Percentiles rank a stretch among this genome's conserved stretches.
Conservation (phyloP, 1,140 invertebrate genomes). For the Battus philenor region DNA sequence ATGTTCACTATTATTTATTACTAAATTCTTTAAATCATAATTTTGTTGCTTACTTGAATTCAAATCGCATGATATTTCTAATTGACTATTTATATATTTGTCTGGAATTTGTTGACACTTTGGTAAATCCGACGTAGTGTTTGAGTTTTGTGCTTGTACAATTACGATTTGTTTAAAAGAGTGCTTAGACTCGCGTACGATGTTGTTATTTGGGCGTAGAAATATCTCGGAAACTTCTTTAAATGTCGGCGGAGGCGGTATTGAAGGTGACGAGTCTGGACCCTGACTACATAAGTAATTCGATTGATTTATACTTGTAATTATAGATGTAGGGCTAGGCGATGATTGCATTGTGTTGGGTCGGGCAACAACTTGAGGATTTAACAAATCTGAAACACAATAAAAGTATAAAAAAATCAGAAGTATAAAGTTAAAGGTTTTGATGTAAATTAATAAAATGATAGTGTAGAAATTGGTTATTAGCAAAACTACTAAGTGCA, state of each 20-base stretch:
- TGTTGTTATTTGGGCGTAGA: conserved; percentile 33
- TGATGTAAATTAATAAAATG: background rate
- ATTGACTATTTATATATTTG: conserved; percentile 29
- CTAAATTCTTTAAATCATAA: conserved; percentile 46
- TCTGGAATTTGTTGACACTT: conserved; percentile 21
- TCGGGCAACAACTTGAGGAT: conserved; percentile 41
- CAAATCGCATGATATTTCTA: conserved; percentile 27
- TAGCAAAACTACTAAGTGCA: no score
- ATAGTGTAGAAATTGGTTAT: no score
- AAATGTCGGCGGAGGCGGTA: conserved; percentile 21
- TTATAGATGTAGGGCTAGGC: conserved; percentile 67
- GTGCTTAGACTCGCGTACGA: conserved; percentile 19
- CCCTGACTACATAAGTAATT: conserved; percentile 61
- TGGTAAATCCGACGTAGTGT: conserved; percentile 11
- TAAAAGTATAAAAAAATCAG: background rate
- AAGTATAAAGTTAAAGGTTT: background rate
- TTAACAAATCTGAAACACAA: conserved; percentile 43
- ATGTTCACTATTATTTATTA: conserved; percentile 37
- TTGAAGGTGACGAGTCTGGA: conserved; percentile 25
- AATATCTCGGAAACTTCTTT: conserved; percentile 30
- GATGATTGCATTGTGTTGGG: conserved; percentile 60
- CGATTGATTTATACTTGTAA: conserved; percentile 65
- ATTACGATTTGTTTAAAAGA: conserved; percentile 52
- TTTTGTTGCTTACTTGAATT: conserved; percentile 32
- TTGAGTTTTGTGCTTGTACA: conserved; percentile 30